These are phyloP conservation scores for Abrostola triplasia DNA, from an alignment of 2,888 invertebrate genomes.

Conservation along the genomic window DNA sequence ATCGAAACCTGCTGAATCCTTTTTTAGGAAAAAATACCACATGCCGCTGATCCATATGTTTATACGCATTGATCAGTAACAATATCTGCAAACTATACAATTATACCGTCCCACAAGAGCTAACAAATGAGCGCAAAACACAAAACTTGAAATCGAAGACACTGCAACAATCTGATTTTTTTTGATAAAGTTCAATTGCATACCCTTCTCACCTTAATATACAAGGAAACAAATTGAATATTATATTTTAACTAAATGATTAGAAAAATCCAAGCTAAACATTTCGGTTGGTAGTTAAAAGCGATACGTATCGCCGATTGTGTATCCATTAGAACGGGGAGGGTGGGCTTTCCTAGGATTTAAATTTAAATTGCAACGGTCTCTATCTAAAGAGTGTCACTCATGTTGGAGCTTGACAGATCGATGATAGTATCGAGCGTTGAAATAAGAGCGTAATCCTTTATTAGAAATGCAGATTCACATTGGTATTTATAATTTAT, in stretches of 20 bases:
- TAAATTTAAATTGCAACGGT: constrained; percentile 82
- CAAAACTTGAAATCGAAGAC: too few species aligned
- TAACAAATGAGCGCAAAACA: too few species aligned
- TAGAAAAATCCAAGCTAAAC: constrained; percentile 13
- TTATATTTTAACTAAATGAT: neutral
- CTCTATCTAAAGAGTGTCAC: constrained; percentile 80
- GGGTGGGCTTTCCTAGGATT: constrained; percentile 72
- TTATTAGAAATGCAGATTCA: constrained; percentile 30
- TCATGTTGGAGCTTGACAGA: constrained; percentile 79
- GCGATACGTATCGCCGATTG: constrained; percentile 46
- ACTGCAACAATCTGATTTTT: too few species aligned
- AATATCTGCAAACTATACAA: too few species aligned
- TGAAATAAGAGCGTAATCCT: constrained; percentile 49
- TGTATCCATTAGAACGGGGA: constrained; percentile 59
- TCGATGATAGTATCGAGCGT: constrained; percentile 74
- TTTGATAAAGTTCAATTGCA: too few species aligned
- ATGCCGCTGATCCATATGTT: too few species aligned
- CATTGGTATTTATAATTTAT: neutral
- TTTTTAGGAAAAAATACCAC: too few species aligned
- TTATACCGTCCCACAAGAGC: too few species aligned
- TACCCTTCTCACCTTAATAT: neutral
- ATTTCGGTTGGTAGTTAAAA: constrained; percentile 34
- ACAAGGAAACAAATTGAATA: neutral
- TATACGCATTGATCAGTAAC: too few species aligned
- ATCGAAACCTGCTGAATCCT: too few species aligned